Evolutionary conservation across 1,140 invertebrate genomes (phyloP), one percentile per base, ranked within the genome.

Genomic region (Eciton burchellii): DNA sequence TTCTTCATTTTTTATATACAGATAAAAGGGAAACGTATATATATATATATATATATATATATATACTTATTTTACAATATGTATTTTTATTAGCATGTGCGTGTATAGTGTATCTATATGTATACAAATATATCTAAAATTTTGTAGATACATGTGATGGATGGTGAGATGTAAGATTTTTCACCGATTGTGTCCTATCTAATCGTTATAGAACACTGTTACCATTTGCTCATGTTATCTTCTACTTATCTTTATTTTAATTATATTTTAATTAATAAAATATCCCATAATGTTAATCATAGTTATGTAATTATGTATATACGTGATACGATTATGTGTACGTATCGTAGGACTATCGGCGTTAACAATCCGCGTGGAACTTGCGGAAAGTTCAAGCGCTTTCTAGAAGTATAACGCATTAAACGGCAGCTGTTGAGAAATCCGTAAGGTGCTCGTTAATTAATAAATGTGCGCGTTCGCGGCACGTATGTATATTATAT

Each of bases 391-490:
- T 35, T 35, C 2, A 45, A 21, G 3, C 56, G 60, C 19, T 45
- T 59, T 81, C 35, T 35, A 35, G 6, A n/a, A 35, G 6, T 35
- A 6, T 35, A 35, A 35, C 35, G 35, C 6, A 6, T 35, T 35
- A 35, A 73, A 29, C 16, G 66, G 54, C 56, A 81, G 77, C 70
- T 81, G 35, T 79, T 52, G 43, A n/a, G n/a, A 16, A 35, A 35
- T 35, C 35, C 6, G n/a, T n/a, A n/a, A 35, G 35, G 2, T 35
- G 35, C 35, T 35, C 35, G 35, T 3, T 35, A 3, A 35, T 35
- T 35, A 35, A 35, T 35, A 6, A 35, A 35, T n/a, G 19, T 49
- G 49, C 6, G 65, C 21, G 14, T 66, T 47, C 71, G 11, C 77
- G 66, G 26, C 54, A 84, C 52, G 14, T 68, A 43, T 70, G 0